Base-by-base conservation (phyloP, 2,888 invertebrate genomes). In the Pseudoips prasinana region DNA sequence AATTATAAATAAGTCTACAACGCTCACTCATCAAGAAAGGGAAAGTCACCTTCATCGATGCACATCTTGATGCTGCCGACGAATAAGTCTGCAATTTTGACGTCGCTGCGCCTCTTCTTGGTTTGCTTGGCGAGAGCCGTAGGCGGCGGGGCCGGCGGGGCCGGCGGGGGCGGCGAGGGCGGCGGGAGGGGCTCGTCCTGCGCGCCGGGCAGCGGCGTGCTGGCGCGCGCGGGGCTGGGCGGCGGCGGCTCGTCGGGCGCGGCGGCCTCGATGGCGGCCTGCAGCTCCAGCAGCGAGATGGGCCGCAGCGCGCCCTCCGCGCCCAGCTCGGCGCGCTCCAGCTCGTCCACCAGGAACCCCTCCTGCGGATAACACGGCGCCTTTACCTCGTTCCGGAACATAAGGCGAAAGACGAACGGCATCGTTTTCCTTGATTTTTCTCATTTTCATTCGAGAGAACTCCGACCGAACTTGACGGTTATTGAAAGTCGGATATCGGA, bases 261-360 rank as follows among this genome's bases (percentile, higher is more conserved):
- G 30, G 58, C 67, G 22, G 75, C 80, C 25, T 39, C 64, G 33
- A 82, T 56, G 36, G 76, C 81, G 8, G 71, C 75, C 61, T 80
- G 82, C 63, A 84, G 75, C 64, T 84, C 75, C 41, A 62, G 25
- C 33, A 82, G 71, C 17, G 80, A 68, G 22, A 73, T 48, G 20
- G 75, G 59, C 1, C 68, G 73, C 41, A 64, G 59, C 5, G 59
- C 5, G 46, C 29, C 29, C 42, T 24, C 10, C 9, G 44, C 10
- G 30, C 31, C n/a, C 33, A 10, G 7, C 23, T 8, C 25, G 29
- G n/a, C 38, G 6, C 46, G 47, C 34, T 63, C 63, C 42, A 82
- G 62, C 49, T 78, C 81, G 34, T 82, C 82, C 29, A 77, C 72
- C 19, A 84, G 70, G 43, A 66, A 49, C 0, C 82, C 80, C 2